Percentiles rank a stretch among this genome's conserved stretches.
Evolutionary conservation across 2,113 vertebrate genomes (phyloP).

Genomic region (Ancistrus triradiatus): DNA sequence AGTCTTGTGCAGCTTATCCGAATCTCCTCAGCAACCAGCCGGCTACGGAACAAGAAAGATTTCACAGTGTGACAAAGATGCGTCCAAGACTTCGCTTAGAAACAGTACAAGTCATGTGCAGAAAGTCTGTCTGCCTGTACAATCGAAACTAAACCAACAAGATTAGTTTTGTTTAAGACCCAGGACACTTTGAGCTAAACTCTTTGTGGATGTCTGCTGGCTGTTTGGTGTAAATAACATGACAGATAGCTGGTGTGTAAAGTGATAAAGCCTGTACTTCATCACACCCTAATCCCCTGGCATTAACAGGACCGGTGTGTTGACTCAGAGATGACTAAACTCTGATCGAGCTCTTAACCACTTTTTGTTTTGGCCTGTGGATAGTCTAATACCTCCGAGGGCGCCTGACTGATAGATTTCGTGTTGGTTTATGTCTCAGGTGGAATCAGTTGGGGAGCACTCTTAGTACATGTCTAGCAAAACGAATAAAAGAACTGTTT

Average conservation of each 20-base stretch:
- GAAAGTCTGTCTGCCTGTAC: too few species aligned
- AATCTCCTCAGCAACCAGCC: background rate
- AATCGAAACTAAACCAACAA: too few species aligned
- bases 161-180: too few species aligned
- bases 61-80: background rate
- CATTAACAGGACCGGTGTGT: background rate
- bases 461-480: too few species aligned
- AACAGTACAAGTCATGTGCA: too few species aligned
- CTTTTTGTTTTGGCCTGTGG: background rate
- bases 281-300: background rate
- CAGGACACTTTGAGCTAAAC: background rate
- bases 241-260: background rate
- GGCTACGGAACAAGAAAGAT: background rate
- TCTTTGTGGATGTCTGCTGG: background rate
- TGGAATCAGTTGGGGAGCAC: too few species aligned
- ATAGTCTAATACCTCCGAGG: too few species aligned
- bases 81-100: too few species aligned
- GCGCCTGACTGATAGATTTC: too few species aligned
- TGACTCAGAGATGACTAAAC: conserved; percentile 2
- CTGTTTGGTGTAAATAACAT: background rate
- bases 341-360: background rate
- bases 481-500: too few species aligned
- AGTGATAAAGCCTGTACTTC: conserved; percentile 7
- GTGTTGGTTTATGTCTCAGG: too few species aligned
- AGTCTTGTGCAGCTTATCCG: background rate